Evolutionary conservation across 2,113 vertebrate species (phyloP).

Genomic region (Cisticola juncidis): DNA sequence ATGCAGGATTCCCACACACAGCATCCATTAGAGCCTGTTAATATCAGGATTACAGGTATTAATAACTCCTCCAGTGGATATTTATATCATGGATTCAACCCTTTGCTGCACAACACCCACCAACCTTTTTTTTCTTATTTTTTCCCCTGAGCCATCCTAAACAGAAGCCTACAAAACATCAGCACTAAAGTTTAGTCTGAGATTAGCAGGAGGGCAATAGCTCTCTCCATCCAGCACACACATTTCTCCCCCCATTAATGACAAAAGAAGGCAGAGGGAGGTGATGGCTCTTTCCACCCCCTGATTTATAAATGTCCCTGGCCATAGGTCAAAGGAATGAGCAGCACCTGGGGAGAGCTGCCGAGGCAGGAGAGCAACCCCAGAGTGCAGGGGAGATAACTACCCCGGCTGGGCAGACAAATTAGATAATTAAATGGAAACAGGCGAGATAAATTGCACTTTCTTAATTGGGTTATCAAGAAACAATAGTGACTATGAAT

Average conservation of each 20-base stretch:
- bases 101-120: neutral
- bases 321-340: slow-evolving; percentile 55
- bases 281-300: neutral
- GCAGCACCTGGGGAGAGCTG: slow-evolving; percentile 58
- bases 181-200: neutral
- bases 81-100: neutral
- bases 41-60: neutral
- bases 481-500: slow-evolving; percentile 65
- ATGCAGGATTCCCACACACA: neutral
- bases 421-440: slow-evolving; percentile 76
- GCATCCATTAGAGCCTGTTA: neutral
- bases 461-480: slow-evolving; percentile 74
- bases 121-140: neutral
- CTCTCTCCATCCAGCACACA: neutral
- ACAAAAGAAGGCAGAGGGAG: neutral
- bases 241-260: neutral
- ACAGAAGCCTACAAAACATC: neutral
- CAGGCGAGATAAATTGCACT: slow-evolving; percentile 73
- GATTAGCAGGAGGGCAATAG: neutral
- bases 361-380: neutral
- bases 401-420: slow-evolving; percentile 55
- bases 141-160: neutral
- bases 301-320: slow-evolving; percentile 14
- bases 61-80: neutral
- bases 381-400: neutral